Base-by-base conservation (phyloP, 2,113 vertebrate species). In the Engraulis encrasicolus region DNA sequence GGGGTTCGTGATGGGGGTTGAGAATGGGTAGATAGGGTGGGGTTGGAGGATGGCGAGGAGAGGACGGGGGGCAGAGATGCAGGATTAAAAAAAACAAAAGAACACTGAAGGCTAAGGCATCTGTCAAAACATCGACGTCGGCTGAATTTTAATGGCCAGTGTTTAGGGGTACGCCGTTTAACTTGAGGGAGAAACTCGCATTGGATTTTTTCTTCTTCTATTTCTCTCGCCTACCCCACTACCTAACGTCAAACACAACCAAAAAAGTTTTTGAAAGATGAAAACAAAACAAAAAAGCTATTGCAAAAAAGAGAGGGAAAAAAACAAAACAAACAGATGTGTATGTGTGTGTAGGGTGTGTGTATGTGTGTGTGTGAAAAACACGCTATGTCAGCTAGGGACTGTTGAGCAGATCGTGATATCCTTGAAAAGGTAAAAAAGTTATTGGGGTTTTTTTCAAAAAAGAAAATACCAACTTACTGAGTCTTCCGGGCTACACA, bases 141-240 rank as follows among this genome's bases (percentile, higher is more conserved):
- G 92, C 89, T 89, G 92, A 91, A 92, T 94, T 93, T 93, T 93
- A 93, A 93, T 92, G 86, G 90, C 58, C 83, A 50, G 79, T 81
- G 54, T 87, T 91, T 91, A 82, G 18, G 61, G 27, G 84, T 31
- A 38, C 85, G 80, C 85, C 84, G 81, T 85, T 89, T 84, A 40
- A 45, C 85, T 89, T 34, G 82, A 61, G 37, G 78, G 83, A n/a
- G 71, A 71, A 50, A 66, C 27, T 78, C 14, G 23, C 61, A 54
- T 23, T 83, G 34, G 31, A n/a, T 66, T 31, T 66, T 66, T 66
- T 4, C 54, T n/a, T 58, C 54, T 7, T 7, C 11, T 66, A n/a
- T n/a, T 45, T 45, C 40, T 5, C 40, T 45, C 40, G 4, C 40
- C 40, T 9, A 45, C 40, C 40, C 40, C 40, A 3, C 40, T 45